A percentile compares a stretch with the other conserved stretches of the same genome.
Conservation (phyloP, 1,140 invertebrate species). For the Drosophila setifemur region DNA sequence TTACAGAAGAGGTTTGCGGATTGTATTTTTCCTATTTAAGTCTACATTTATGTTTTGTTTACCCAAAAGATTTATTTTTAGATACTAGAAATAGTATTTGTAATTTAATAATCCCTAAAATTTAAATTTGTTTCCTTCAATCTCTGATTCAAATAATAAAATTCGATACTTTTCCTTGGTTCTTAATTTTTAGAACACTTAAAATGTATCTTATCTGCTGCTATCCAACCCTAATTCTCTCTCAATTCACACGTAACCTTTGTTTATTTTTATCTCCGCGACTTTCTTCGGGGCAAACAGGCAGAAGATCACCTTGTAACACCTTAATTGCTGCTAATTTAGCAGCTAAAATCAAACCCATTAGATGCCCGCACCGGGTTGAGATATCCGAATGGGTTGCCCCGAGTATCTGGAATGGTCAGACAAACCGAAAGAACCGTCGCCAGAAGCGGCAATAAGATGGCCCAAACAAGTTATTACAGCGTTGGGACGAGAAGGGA, state of each 20-base stretch:
- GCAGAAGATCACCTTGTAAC: constrained; percentile 68
- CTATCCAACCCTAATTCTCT: too few species aligned
- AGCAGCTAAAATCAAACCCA: constrained; percentile 25
- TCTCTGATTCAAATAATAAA: too few species aligned
- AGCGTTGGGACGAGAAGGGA: background rate
- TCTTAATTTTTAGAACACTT: too few species aligned
- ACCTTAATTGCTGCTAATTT: constrained; percentile 74
- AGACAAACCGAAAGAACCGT: background rate
- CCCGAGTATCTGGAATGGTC: background rate
- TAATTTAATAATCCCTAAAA: too few species aligned
- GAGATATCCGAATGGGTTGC: constrained; percentile 33
- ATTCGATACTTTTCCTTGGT: too few species aligned
- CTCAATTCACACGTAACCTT: background rate
- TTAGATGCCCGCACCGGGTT: constrained; percentile 15
- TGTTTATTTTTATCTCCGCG: constrained; percentile 15
- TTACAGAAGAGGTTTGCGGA: too few species aligned
- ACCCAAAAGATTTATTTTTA: too few species aligned
- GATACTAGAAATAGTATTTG: too few species aligned
- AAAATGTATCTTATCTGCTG: too few species aligned
- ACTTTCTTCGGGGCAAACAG: constrained; percentile 59
- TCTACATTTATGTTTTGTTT: too few species aligned
- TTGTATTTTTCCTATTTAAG: too few species aligned
- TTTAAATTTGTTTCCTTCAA: too few species aligned
- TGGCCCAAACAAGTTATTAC: constrained; percentile 45
- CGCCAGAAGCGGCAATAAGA: constrained; percentile 49